Conservation (phyloP, 2,797 vertebrate species). For the Propithecus perrieri region DNA sequence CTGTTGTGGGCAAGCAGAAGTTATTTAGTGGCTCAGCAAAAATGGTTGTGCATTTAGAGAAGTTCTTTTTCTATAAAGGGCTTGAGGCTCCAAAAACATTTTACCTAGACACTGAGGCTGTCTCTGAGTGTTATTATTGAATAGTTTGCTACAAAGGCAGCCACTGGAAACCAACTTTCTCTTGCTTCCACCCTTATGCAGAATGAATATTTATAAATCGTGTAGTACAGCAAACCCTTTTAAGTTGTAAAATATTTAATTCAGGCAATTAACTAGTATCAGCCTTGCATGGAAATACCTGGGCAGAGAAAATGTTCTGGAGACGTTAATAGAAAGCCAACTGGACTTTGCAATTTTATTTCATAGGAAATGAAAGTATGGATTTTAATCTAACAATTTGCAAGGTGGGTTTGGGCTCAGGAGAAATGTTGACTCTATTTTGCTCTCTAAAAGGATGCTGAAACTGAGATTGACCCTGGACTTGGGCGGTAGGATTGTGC, state of each 20-base stretch:
- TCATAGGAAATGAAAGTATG: constrained; percentile 11
- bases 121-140: background rate
- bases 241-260: constrained; percentile 61
- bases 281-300: background rate
- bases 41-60: constrained; percentile 74
- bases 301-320: constrained; percentile 20
- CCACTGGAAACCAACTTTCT: constrained; percentile 56
- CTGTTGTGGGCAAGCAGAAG: constrained; percentile 80
- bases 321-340: constrained; percentile 9
- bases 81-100: constrained; percentile 78
- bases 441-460: background rate
- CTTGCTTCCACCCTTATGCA: background rate
- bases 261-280: background rate
- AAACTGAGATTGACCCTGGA: background rate
- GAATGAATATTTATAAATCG: constrained; percentile 38
- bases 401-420: background rate
- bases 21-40: constrained; percentile 81
- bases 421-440: background rate
- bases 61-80: constrained; percentile 83
- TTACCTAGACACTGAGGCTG: constrained; percentile 65
- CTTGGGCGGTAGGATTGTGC: background rate
- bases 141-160: constrained; percentile 55
- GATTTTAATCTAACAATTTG: background rate
- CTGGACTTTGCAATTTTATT: background rate
- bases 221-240: background rate